Conservation (phyloP, 2,797 vertebrate species). For the Oreonectes daqikongensis region DNA sequence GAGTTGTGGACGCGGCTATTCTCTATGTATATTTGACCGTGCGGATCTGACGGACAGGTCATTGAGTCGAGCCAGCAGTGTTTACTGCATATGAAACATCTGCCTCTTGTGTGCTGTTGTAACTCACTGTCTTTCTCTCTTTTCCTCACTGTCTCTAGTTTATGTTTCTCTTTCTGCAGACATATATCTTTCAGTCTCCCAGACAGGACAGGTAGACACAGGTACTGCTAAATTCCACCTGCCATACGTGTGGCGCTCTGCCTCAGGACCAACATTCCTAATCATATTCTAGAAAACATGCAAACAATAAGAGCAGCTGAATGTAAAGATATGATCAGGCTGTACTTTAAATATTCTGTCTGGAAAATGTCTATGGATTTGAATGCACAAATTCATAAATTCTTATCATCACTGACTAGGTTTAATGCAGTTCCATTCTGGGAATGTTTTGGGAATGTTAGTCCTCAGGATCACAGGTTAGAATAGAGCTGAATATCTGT, state of each 20-base stretch:
- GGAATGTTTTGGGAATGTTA: slow-evolving; percentile 12
- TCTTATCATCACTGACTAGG: no score
- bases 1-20: no score
- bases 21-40: slow-evolving; percentile 41
- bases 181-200: slow-evolving; percentile 99
- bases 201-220: slow-evolving; percentile 99
- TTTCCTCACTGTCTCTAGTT: slow-evolving; percentile 97
- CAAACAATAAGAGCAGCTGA: no score
- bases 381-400: no score
- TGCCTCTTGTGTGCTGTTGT: slow-evolving; percentile 69
- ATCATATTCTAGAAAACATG: background rate
- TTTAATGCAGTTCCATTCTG: no score
- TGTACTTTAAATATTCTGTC: no score
- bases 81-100: background rate
- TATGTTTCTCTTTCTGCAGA: slow-evolving; percentile 99
- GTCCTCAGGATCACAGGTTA: slow-evolving; percentile 52
- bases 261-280: slow-evolving; percentile 45
- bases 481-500: slow-evolving; percentile 26
- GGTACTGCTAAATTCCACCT: slow-evolving; percentile 91
- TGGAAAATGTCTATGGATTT: no score
- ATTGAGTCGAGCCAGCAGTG: no score
- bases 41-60: slow-evolving; percentile 37
- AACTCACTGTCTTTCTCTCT: slow-evolving; percentile 85
- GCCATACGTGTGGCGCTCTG: slow-evolving; percentile 35
- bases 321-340: no score